Evolutionary conservation across 2,113 vertebrate species (phyloP), one percentile per base, ranked within the genome.

Genomic region (Salminus brasiliensis): DNA sequence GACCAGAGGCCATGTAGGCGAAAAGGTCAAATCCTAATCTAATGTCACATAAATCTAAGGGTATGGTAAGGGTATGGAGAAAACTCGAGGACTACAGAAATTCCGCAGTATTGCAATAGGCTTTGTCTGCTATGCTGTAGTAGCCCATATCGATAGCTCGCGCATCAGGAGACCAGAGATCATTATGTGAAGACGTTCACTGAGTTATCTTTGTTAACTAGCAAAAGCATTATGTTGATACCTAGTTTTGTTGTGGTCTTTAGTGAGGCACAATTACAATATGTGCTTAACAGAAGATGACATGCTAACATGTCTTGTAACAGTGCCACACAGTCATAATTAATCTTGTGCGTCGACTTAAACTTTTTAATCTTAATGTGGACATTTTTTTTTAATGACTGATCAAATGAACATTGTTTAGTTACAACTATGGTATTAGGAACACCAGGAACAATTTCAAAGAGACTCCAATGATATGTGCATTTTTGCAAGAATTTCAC

Each of bases 21-120:
- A n/a, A 67, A 76, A 55, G 47, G 62, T 67, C n/a, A 76, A 66
- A 66, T 27, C 12, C 25, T 55, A 25, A 52, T 34, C 7, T 65
- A n/a, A 29, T 8, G n/a, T 53, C 60, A 65, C 6, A 34, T 65
- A 34, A 65, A 66, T 52, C 12, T 65, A 25, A n/a, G n/a, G n/a
- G n/a, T 11, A 34, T 47, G n/a, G 6, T 21, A n/a, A n/a, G n/a
- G n/a, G n/a, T n/a, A n/a, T n/a, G n/a, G n/a, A n/a, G n/a, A n/a
- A n/a, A n/a, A n/a, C n/a, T n/a, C n/a, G n/a, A n/a, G n/a, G n/a
- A n/a, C n/a, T n/a, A n/a, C n/a, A n/a, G n/a, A n/a, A n/a, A n/a
- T n/a, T n/a, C n/a, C n/a, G n/a, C n/a, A n/a, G n/a, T n/a, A n/a
- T n/a, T n/a, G n/a, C n/a, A n/a, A n/a, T n/a, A n/a, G n/a, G n/a